phyloP scores from a whole-genome alignment of 2,888 invertebrate species.

The Papilio demoleus region DNA sequence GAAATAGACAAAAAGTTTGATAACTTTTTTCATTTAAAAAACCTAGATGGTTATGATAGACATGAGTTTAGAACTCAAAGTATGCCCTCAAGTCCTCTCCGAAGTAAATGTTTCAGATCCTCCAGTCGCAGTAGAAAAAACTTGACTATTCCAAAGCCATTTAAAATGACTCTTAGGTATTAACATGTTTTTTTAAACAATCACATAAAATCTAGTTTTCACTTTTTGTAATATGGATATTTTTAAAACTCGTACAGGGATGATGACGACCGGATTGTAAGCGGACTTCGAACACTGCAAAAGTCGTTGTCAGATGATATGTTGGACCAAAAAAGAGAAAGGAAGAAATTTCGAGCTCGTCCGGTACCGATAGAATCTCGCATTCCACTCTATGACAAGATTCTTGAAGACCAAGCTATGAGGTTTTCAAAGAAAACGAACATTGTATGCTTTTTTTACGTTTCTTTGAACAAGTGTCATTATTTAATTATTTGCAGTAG shows the following conservation, averaged over 20 bases:
- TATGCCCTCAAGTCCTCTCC: constrained; percentile 83
- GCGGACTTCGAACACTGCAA: constrained; percentile 74
- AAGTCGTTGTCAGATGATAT: constrained; percentile 77
- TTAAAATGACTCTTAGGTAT: constrained; percentile 88
- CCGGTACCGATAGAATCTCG: constrained; percentile 88
- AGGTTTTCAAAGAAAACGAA: constrained; percentile 74
- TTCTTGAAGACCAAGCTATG: constrained; percentile 88
- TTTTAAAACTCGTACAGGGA: constrained; percentile 75
- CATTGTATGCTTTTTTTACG: constrained; percentile 63
- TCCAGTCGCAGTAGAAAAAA: constrained; percentile 60
- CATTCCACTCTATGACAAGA: constrained; percentile 88
- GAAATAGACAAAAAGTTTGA: constrained; percentile 73
- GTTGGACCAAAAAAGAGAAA: constrained; percentile 77
- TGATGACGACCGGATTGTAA: constrained; percentile 84
- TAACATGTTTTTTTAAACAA: background rate
- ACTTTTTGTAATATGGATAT: background rate
- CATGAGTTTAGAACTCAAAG: constrained; percentile 79
- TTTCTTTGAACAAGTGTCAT: constrained; percentile 37
- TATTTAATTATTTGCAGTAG: constrained; percentile 24
- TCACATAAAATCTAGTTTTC: constrained; percentile 19
- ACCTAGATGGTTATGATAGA: constrained; percentile 48
- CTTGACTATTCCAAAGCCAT: constrained; percentile 86
- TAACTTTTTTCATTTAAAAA: constrained; percentile 66
- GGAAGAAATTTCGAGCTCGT: constrained; percentile 83
- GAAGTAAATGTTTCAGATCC: constrained; percentile 63